phyloP scores from a whole-genome alignment of 2,888 invertebrate genomes.

The Pecten maximus region DNA sequence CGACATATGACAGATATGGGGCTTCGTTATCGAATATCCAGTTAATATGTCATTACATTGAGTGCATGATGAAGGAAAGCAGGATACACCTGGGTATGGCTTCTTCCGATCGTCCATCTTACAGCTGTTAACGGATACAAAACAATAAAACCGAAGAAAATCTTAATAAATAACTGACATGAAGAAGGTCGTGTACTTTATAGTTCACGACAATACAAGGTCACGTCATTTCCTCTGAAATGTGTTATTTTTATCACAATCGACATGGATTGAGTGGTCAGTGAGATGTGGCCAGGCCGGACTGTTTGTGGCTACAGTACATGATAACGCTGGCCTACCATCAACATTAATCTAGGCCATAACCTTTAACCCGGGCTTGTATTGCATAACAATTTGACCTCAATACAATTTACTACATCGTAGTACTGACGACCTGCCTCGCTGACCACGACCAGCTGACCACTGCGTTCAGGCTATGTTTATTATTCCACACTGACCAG shows the following conservation, averaged over 20 bases:
- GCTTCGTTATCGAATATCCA: not conserved
- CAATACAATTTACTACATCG: slow-evolving; percentile 11
- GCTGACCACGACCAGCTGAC: not conserved
- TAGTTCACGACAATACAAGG: not conserved
- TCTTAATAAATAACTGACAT: too few relatives aligned
- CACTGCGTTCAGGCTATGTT: not conserved
- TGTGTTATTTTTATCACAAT: not conserved
- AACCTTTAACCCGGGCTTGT: not conserved
- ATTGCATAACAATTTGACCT: slow-evolving; percentile 29
- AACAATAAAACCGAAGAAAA: too few relatives aligned
- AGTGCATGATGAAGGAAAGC: too few relatives aligned
- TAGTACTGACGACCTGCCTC: not conserved
- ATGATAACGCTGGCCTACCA: not conserved
- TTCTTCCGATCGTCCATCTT: too few relatives aligned
- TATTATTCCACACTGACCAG: not conserved
- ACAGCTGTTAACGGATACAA: too few relatives aligned
- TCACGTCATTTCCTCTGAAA: not conserved
- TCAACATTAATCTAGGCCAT: not conserved
- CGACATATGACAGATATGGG: not conserved
- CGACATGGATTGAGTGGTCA: not conserved
- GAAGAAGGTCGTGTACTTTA: too few relatives aligned
- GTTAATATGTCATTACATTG: too few relatives aligned
- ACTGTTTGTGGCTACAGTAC: not conserved
- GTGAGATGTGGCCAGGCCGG: not conserved
- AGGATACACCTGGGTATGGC: too few relatives aligned